phyloP scores from a whole-genome alignment of 2,797 vertebrate genomes.

The Chrysocyon brachyurus region DNA sequence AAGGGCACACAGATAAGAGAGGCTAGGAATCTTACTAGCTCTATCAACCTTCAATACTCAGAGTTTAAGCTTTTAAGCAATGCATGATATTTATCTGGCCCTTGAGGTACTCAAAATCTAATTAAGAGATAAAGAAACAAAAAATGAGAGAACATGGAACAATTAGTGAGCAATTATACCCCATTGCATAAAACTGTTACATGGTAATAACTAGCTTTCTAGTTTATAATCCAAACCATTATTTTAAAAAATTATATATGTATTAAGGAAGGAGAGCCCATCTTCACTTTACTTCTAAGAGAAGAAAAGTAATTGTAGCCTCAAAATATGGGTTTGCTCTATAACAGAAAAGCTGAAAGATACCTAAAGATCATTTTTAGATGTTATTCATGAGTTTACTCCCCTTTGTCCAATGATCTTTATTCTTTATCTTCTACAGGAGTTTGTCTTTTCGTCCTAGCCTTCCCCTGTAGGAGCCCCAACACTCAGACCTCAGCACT shows the following conservation, averaged over 20 bases:
- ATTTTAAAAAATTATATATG: background rate
- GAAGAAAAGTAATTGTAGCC: background rate
- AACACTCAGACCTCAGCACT: background rate
- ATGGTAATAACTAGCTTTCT: background rate
- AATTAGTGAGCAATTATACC: background rate
- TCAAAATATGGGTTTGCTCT: background rate
- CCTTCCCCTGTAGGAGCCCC: background rate
- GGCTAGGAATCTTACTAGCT: background rate
- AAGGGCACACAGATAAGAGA: background rate
- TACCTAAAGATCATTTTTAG: background rate
- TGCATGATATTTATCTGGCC: background rate
- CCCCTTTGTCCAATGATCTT: background rate
- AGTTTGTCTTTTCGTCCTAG: background rate
- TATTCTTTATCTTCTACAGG: background rate
- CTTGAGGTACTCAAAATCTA: constrained; percentile 28
- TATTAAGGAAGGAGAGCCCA: background rate
- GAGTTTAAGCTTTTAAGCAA: background rate
- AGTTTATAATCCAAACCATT: background rate
- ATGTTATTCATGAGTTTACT: background rate
- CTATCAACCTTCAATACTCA: background rate
- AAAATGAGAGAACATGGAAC: background rate
- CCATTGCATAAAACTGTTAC: background rate
- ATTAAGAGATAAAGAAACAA: constrained; percentile 24
- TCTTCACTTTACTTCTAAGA: background rate
- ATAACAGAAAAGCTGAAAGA: background rate